A percentile compares a stretch with the other conserved stretches of the same genome.
Evolutionary conservation across 2,888 invertebrate genomes (phyloP).

Genomic region (Coecobrya sp.): DNA sequence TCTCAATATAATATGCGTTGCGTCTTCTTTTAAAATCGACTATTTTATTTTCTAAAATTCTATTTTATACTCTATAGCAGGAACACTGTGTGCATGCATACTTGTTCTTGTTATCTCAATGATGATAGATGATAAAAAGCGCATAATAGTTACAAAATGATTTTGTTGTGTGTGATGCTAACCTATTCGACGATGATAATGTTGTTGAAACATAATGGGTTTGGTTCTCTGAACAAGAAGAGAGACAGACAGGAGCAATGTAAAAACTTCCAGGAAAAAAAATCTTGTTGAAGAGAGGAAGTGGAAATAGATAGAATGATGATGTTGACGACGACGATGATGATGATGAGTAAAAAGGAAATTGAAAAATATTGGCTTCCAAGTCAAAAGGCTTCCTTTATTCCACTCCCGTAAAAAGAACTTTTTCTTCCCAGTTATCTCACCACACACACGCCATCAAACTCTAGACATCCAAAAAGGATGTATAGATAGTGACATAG

Average conservation of each 20-base stretch:
- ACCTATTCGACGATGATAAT: slow-evolving; percentile 32
- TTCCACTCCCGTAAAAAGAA: slow-evolving; percentile 61
- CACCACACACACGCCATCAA: slow-evolving; percentile 11
- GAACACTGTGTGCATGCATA: neutral
- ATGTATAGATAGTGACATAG: neutral
- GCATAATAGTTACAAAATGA: slow-evolving; percentile 59
- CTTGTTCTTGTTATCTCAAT: slow-evolving; percentile 55
- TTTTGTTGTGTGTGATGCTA: slow-evolving; percentile 19
- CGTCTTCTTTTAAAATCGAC: neutral
- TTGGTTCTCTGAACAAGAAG: slow-evolving; percentile 21
- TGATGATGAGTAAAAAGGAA: slow-evolving; percentile 83
- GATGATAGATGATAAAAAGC: slow-evolving; percentile 56
- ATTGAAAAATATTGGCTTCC: slow-evolving; percentile 85
- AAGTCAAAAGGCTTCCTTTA: slow-evolving; percentile 79
- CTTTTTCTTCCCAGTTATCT: slow-evolving; percentile 27
- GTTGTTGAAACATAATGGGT: slow-evolving; percentile 57
- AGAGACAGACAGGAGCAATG: slow-evolving; percentile 21
- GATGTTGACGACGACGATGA: slow-evolving; percentile 65
- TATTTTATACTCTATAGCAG: slow-evolving; percentile 29
- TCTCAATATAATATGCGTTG: slow-evolving; percentile 21
- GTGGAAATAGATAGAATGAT: slow-evolving; percentile 74
- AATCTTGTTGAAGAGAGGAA: slow-evolving; percentile 76
- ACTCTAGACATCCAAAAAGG: neutral
- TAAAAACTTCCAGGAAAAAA: slow-evolving; percentile 68
- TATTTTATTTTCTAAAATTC: slow-evolving; percentile 49